Percentiles rank a stretch among this genome's conserved stretches.
Conservation (phyloP, 2,113 vertebrate genomes). For the Tretioscincus oriximinensis region DNA sequence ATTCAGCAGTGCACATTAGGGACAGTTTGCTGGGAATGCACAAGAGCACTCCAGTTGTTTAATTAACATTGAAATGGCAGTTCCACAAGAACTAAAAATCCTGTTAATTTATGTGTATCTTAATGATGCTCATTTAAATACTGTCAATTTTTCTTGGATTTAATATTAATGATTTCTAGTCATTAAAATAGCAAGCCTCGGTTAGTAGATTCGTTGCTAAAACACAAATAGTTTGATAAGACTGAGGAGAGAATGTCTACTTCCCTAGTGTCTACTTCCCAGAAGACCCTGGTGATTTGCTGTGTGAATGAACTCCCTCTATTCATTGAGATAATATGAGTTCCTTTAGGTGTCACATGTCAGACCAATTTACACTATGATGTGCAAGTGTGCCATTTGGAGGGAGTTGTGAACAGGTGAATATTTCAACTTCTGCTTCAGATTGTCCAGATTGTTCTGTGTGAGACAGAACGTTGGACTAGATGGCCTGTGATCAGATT, state of each 20-base stretch:
- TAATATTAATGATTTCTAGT: constrained; percentile 83
- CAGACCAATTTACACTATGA: constrained; percentile 37
- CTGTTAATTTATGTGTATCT: constrained; percentile 86
- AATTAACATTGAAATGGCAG: constrained; percentile 83
- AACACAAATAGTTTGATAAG: constrained; percentile 67
- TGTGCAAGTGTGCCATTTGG: no score
- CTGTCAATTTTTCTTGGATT: constrained; percentile 80
- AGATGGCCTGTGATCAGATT: no score
- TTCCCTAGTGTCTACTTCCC: constrained; percentile 39
- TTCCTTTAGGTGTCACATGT: constrained; percentile 54
- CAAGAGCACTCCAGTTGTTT: constrained; percentile 81
- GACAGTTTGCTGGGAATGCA: constrained; percentile 79
- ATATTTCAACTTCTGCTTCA: no score
- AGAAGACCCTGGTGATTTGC: constrained; percentile 39
- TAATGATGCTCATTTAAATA: constrained; percentile 88
- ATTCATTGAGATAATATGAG: constrained; percentile 44
- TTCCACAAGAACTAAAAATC: constrained; percentile 84
- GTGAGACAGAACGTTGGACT: no score
- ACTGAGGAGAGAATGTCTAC: constrained; percentile 48
- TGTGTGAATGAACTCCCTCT: constrained; percentile 57
- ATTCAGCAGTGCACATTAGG: constrained; percentile 82
- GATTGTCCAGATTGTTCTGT: no score
- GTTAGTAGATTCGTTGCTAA: constrained; percentile 59
- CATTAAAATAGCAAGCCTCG: constrained; percentile 74
- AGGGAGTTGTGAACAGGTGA: no score